phyloP scores from a whole-genome alignment of 2,888 invertebrate genomes.

The Eueremaeus valkanovi region DNA sequence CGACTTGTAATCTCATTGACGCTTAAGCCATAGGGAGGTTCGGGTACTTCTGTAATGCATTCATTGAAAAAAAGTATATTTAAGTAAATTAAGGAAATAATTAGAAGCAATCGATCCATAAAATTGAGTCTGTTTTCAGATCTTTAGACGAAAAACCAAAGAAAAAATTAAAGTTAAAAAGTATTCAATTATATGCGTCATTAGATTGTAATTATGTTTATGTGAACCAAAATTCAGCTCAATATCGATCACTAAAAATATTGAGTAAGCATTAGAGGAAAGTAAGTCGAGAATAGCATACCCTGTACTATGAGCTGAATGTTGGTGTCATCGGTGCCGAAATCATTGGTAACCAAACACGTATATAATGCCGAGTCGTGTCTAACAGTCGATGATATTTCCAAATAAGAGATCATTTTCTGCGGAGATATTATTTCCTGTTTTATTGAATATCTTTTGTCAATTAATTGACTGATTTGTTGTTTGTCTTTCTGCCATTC shows the following conservation, averaged over 20 bases:
- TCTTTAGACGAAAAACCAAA: not conserved
- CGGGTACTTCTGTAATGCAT: constrained; percentile 52
- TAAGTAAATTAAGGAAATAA: not conserved
- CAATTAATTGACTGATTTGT: constrained; percentile 34
- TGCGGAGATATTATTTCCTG: constrained; percentile 38
- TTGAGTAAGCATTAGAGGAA: not conserved
- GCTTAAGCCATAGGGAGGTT: constrained; percentile 51
- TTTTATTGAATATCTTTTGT: constrained; percentile 40
- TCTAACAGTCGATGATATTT: constrained; percentile 35
- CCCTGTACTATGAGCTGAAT: constrained; percentile 79
- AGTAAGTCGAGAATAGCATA: not conserved
- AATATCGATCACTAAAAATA: not conserved
- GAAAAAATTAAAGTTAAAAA: constrained; percentile 8
- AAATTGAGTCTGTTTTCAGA: constrained; percentile 5
- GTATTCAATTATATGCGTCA: not conserved
- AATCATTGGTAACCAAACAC: constrained; percentile 71
- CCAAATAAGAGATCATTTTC: constrained; percentile 38
- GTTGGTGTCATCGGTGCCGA: constrained; percentile 84
- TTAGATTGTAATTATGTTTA: constrained; percentile 16
- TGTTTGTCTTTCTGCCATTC: constrained; percentile 42
- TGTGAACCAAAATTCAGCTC: not conserved
- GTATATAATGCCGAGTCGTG: constrained; percentile 57
- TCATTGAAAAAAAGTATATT: not conserved
- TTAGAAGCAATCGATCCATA: not conserved
- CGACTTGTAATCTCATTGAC: constrained; percentile 50